Conservation (phyloP, 2,113 vertebrate species). For the Charina bottae region DNA sequence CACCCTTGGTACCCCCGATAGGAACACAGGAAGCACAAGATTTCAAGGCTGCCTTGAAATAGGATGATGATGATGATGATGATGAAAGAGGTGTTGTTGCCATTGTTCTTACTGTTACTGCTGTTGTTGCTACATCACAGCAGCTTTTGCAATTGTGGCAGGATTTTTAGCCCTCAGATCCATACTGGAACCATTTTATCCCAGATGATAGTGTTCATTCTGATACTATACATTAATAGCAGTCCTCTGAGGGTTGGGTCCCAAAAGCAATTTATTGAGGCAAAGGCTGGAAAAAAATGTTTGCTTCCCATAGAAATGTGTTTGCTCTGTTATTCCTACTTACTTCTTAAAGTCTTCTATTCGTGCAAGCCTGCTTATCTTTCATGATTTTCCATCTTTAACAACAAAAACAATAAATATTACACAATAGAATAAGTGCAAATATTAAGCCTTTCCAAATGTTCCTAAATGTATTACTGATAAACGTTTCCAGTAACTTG, state of each 20-base stretch:
- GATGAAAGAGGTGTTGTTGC: neutral
- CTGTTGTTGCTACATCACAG: neutral
- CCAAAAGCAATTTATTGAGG: neutral
- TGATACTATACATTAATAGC: neutral
- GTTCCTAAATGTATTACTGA: neutral
- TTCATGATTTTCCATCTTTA: neutral
- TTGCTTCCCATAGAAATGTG: neutral
- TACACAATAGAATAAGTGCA: neutral
- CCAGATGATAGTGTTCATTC: neutral
- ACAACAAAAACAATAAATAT: neutral
- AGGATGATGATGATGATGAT: neutral
- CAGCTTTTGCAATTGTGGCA: neutral
- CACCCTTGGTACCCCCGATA: neutral
- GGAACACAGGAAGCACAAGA: neutral
- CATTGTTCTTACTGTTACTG: neutral
- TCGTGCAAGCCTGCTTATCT: neutral
- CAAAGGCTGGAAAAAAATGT: neutral
- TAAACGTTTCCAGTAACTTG: slow-evolving; percentile 26
- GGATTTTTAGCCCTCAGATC: neutral
- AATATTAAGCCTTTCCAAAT: neutral
- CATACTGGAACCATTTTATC: too few relatives aligned
- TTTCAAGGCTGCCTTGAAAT: neutral
- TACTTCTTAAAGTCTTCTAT: neutral
- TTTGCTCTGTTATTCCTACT: neutral
- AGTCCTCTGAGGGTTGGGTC: neutral